Evolutionary conservation across 2,797 vertebrate genomes (phyloP).

Genomic region (Anguilla megastoma): DNA sequence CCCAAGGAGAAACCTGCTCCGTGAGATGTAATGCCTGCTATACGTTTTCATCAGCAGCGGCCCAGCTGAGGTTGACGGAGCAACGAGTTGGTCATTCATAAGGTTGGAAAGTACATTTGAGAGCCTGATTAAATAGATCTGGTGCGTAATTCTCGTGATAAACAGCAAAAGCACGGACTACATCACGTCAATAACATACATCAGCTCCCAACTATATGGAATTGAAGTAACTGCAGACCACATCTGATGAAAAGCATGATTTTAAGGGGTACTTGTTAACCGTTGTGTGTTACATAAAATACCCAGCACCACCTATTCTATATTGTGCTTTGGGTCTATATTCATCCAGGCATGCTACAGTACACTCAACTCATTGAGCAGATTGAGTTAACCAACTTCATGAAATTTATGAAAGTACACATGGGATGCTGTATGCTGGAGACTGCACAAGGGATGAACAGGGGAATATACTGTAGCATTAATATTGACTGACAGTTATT

Average conservation of each 20-base stretch:
- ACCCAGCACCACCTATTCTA: neutral
- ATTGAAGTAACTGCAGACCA: too few species aligned
- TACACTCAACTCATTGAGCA: neutral
- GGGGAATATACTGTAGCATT: neutral
- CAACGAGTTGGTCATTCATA: neutral
- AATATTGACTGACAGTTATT: neutral
- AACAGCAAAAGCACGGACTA: neutral
- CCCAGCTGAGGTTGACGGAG: neutral
- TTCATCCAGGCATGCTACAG: neutral
- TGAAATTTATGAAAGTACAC: neutral
- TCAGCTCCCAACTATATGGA: neutral
- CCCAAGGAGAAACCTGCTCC: neutral
- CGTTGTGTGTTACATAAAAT: neutral
- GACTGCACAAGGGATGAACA: neutral
- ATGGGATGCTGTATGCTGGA: neutral
- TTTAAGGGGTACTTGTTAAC: neutral
- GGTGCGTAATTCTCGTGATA: neutral
- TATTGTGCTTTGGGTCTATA: neutral
- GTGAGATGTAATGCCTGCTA: neutral
- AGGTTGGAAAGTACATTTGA: neutral
- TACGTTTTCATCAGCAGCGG: neutral
- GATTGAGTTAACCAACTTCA: neutral
- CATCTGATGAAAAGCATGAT: neutral
- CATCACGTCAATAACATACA: neutral
- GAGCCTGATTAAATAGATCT: neutral